phyloP scores from a whole-genome alignment of 1,140 invertebrate species.

The Saxidomus purpurata region DNA sequence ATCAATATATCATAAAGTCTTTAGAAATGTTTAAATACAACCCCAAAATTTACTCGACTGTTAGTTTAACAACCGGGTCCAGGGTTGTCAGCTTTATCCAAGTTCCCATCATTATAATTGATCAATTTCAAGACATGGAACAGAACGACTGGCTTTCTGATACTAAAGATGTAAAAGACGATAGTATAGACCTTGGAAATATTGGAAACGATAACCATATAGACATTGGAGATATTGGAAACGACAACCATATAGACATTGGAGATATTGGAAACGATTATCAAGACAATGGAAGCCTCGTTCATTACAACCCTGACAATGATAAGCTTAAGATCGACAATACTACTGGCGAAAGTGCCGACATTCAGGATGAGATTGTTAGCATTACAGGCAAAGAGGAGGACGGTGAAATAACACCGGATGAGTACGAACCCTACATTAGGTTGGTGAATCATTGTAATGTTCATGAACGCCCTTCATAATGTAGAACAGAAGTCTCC shows the following conservation, averaged over 20 bases:
- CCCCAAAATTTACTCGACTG: no score
- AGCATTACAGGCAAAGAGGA: not conserved
- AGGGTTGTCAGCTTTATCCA: no score
- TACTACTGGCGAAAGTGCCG: not conserved
- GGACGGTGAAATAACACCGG: not conserved
- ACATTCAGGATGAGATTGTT: not conserved
- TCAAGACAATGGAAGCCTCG: not conserved
- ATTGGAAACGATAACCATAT: not conserved
- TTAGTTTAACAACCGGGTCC: no score
- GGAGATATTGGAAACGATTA: not conserved
- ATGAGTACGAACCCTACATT: not conserved
- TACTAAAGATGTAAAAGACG: not conserved
- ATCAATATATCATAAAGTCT: no score
- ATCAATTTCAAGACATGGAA: slow-evolving; percentile 35
- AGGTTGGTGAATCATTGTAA: not conserved
- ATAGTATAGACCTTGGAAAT: not conserved
- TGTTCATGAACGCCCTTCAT: no score
- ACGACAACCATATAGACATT: slow-evolving; percentile 18
- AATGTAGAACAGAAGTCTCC: no score
- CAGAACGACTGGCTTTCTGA: slow-evolving; percentile 42
- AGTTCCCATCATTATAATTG: no score
- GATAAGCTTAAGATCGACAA: no score
- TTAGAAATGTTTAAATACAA: no score
- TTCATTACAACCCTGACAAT: no score
- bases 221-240: not conserved